Percentiles rank a stretch among this genome's conserved stretches.
Conservation (phyloP, 2,797 vertebrate species). For the Parauchenoglanis ngamensis region DNA sequence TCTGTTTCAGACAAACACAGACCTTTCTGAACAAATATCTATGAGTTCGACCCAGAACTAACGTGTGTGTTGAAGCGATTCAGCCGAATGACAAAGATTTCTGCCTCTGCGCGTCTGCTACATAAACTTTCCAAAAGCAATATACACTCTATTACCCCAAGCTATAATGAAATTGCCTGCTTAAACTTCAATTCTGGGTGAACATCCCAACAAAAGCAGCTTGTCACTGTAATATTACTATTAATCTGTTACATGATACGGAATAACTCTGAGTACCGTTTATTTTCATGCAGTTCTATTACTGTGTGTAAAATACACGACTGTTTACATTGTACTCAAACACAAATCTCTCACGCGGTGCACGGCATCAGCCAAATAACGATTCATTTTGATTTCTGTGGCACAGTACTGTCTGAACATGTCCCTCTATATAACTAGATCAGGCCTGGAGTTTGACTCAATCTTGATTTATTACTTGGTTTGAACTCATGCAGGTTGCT, state of each 20-base stretch:
- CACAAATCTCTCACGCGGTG: neutral
- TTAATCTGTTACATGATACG: neutral
- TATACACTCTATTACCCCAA: slow-evolving; percentile 1
- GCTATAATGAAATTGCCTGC: neutral
- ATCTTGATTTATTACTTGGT: neutral
- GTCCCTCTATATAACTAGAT: neutral
- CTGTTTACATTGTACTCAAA: neutral
- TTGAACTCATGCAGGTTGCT: neutral
- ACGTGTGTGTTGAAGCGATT: neutral
- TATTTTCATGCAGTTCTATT: neutral
- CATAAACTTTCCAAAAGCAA: neutral
- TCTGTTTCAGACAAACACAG: neutral
- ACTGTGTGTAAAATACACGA: neutral
- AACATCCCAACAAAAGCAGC: neutral
- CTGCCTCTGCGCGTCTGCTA: neutral
- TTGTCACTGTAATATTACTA: neutral
- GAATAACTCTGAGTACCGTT: neutral
- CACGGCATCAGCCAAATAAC: neutral
- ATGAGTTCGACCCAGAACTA: neutral
- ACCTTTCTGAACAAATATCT: neutral
- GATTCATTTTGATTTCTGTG: slow-evolving; percentile 8
- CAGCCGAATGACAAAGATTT: neutral
- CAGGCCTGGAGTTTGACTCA: neutral
- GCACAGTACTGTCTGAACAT: slow-evolving; percentile 13
- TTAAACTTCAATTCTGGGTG: neutral